Evolutionary conservation across 1,140 invertebrate genomes (phyloP).

Genomic region (Camponotus pennsylvanicus): DNA sequence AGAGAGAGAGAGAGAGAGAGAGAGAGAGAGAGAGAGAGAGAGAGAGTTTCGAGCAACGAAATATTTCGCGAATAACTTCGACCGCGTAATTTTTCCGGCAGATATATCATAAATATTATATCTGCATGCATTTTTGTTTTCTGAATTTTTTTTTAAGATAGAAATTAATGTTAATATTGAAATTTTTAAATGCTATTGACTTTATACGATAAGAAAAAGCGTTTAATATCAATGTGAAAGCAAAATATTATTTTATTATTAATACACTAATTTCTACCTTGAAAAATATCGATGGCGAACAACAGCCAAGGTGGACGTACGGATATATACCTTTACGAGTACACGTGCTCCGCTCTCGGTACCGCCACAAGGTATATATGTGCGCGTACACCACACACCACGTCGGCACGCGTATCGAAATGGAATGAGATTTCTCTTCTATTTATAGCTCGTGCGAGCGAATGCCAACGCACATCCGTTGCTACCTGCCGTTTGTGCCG

Average conservation of each 20-base stretch:
- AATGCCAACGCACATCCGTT: slow-evolving; percentile 82
- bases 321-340: slow-evolving; percentile 45
- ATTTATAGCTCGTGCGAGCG: slow-evolving; percentile 83
- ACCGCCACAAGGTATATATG: neutral
- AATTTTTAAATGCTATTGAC: too few species aligned
- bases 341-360: slow-evolving; percentile 11
- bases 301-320: slow-evolving; percentile 52
- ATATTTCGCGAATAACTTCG: slow-evolving; percentile 25
- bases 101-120: too few species aligned
- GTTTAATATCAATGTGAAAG: too few species aligned
- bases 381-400: neutral
- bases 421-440: slow-evolving; percentile 86
- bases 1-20: too few species aligned
- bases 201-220: too few species aligned
- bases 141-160: too few species aligned
- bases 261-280: neutral
- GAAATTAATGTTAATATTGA: too few species aligned
- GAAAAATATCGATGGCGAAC: slow-evolving; percentile 37
- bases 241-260: too few species aligned
- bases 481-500: slow-evolving; percentile 81
- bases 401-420: slow-evolving; percentile 82
- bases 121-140: too few species aligned
- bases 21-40: too few species aligned
- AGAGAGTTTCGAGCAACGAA: neutral
- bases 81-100: slow-evolving; percentile 6